Conservation (phyloP, 2,888 invertebrate genomes). For the Syrista parreyssii region DNA sequence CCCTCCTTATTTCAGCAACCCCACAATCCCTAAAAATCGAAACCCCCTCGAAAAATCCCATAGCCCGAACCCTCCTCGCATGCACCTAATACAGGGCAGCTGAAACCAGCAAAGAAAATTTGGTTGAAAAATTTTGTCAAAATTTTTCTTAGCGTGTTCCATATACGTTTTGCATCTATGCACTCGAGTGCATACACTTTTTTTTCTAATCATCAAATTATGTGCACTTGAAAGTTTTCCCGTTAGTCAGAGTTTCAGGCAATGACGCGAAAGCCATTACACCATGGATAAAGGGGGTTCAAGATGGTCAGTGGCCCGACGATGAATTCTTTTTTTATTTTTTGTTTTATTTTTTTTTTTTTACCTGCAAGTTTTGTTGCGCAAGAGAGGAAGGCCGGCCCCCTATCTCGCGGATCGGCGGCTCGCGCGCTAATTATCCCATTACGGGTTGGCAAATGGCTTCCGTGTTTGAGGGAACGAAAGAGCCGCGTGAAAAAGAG, state of each 20-base stretch:
- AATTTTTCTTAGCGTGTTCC: neutral
- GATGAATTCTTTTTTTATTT: neutral
- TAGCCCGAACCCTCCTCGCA: constrained; percentile 23
- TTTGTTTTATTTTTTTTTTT: neutral
- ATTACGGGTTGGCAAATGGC: constrained; percentile 59
- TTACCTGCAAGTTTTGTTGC: neutral
- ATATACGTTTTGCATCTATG: neutral
- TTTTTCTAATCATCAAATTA: neutral
- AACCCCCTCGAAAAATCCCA: constrained; percentile 22
- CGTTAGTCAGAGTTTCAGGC: neutral
- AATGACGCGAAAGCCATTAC: neutral
- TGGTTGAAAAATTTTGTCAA: neutral
- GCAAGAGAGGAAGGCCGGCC: constrained; percentile 27
- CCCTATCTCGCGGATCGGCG: constrained; percentile 52
- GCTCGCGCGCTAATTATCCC: constrained; percentile 60
- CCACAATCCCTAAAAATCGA: neutral
- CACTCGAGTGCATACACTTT: neutral
- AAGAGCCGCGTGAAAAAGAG: constrained; percentile 8
- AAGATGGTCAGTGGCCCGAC: neutral
- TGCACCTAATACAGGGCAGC: constrained; percentile 1
- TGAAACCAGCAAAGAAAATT: neutral
- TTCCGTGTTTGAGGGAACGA: constrained; percentile 44
- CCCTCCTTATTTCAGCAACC: constrained; percentile 1
- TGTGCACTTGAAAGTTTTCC: neutral
- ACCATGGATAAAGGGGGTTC: neutral